Conservation (phyloP, 1,140 invertebrate species). For the Cydia fagiglandana region DNA sequence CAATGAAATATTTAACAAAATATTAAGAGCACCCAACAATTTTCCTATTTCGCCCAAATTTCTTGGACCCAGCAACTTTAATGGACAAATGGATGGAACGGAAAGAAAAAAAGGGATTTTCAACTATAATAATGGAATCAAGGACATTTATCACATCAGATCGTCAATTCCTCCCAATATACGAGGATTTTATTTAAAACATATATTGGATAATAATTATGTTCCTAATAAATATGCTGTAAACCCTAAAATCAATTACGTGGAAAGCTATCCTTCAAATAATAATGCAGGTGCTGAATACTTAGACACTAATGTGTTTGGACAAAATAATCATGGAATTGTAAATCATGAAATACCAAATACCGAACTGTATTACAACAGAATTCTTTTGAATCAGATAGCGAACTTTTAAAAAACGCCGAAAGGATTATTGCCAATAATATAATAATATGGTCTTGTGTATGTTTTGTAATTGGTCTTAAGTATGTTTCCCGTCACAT, state of each 20-base stretch:
- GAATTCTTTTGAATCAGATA: not conserved
- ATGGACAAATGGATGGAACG: not conserved
- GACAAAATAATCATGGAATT: not conserved
- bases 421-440: not conserved
- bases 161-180: not conserved
- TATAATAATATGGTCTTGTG: no score
- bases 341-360: not conserved
- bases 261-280: not conserved
- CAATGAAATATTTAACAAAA: not conserved
- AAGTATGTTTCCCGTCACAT: not conserved
- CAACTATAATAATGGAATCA: not conserved
- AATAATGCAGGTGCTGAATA: not conserved
- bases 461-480: not conserved
- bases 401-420: not conserved
- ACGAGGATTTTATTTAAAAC: not conserved
- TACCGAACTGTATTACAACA: not conserved
- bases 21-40: conserved; percentile 5
- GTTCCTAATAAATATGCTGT: not conserved
- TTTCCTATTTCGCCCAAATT: not conserved
- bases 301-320: not conserved
- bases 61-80: not conserved
- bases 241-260: not conserved
- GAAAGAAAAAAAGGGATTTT: not conserved
- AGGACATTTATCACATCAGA: not conserved
- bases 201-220: not conserved